These are phyloP conservation scores for Arbacia lixula DNA, from an alignment of 53 echinoderm and acorn worm genomes.

Conservation along the genomic window DNA sequence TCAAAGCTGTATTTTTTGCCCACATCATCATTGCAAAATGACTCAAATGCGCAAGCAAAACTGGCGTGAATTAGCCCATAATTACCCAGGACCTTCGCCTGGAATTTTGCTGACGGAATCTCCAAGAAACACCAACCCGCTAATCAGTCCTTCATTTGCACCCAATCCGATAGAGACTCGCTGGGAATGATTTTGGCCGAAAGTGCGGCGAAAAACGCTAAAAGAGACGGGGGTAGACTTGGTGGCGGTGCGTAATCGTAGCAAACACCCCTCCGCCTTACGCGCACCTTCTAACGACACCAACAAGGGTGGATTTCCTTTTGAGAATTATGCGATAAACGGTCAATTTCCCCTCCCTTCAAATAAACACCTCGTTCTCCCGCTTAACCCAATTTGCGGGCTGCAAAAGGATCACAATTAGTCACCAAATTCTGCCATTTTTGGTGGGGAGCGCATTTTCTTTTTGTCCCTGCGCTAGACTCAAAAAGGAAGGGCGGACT, in stretches of 20 bases:
- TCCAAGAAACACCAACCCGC: constrained; percentile 27
- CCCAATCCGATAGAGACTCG: background rate
- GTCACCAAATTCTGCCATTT: constrained; percentile 43
- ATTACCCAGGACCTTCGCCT: constrained; percentile 34
- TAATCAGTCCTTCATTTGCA: constrained; percentile 55
- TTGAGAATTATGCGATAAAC: constrained; percentile 54
- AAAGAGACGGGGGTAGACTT: background rate
- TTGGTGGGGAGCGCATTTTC: background rate
- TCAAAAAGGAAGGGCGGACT: constrained; percentile 48
- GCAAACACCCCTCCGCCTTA: constrained; percentile 31
- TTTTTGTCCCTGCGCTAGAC: constrained; percentile 27
- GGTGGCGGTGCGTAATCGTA: background rate
- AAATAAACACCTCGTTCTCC: constrained; percentile 50
- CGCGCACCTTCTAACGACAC: constrained; percentile 46
- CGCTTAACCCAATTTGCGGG: constrained; percentile 42
- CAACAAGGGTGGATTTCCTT: constrained; percentile 61
- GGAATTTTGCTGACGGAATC: constrained; percentile 30
- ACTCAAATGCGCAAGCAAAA: constrained; percentile 45
- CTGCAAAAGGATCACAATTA: constrained; percentile 30
- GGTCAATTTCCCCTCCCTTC: constrained; percentile 50
- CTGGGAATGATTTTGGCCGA: background rate
- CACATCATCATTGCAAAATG: constrained; percentile 40
- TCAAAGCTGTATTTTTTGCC: no score
- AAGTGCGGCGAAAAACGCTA: constrained; percentile 8
- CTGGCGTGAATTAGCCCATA: constrained; percentile 47